phyloP scores from a whole-genome alignment of 2,797 vertebrate species.

The Bradypodion ventrale region DNA sequence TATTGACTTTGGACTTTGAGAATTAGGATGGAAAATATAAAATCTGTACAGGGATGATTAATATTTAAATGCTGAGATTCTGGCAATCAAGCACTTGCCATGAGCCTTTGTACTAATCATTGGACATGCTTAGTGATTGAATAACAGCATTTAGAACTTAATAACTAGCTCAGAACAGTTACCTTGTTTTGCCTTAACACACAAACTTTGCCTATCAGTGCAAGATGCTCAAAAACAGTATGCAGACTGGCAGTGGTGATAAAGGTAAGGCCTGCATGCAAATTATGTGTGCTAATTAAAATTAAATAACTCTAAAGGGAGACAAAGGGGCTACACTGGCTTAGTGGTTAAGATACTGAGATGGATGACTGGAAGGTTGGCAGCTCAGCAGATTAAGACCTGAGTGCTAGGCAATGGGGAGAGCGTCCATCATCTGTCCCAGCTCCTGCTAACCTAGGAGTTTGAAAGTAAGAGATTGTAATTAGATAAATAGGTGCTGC shows the following conservation, averaged over 20 bases:
- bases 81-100: background rate
- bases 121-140: constrained; percentile 60
- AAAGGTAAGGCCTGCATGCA: constrained; percentile 57
- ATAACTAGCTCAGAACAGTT: constrained; percentile 54
- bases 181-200: constrained; percentile 32
- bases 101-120: constrained; percentile 66
- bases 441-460: too few relatives aligned
- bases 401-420: too few relatives aligned
- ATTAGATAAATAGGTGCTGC: too few relatives aligned
- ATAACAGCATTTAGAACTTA: constrained; percentile 62
- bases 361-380: too few relatives aligned
- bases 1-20: constrained; percentile 17
- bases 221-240: constrained; percentile 40
- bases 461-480: too few relatives aligned
- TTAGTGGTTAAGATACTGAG: too few relatives aligned
- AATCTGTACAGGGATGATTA: constrained; percentile 42
- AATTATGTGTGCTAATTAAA: background rate
- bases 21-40: constrained; percentile 3
- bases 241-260: constrained; percentile 34
- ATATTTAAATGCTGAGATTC: constrained; percentile 45
- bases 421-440: too few relatives aligned
- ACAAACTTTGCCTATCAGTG: background rate
- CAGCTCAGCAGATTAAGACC: too few relatives aligned
- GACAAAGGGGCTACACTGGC: too few relatives aligned
- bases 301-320: background rate